Evolutionary conservation across 1,140 invertebrate species (phyloP).

Genomic region (Pissodes strobi): DNA sequence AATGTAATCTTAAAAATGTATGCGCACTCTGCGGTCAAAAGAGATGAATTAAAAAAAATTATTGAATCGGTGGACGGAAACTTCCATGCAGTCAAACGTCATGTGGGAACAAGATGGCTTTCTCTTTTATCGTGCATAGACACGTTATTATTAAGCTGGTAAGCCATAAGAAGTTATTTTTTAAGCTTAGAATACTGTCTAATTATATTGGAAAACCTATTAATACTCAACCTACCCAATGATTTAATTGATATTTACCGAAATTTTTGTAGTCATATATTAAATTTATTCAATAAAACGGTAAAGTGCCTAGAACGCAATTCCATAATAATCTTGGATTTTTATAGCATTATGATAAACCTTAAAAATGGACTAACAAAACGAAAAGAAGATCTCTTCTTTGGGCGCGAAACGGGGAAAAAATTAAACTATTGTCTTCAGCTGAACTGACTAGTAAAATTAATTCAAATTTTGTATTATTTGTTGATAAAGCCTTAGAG

Average conservation of each 20-base stretch:
- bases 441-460: neutral
- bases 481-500: conserved; percentile 1
- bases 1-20: conserved; percentile 43
- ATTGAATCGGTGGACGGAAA: conserved; percentile 40
- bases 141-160: conserved; percentile 42
- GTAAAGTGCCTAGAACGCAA: conserved; percentile 20
- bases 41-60: conserved; percentile 46
- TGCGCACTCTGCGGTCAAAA: conserved; percentile 32
- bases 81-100: conserved; percentile 36
- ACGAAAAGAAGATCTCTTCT: neutral
- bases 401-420: neutral
- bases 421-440: neutral
- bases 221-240: neutral
- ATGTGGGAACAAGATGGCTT: conserved; percentile 11
- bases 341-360: conserved; percentile 19
- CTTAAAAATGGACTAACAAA: conserved; percentile 1
- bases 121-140: conserved; percentile 35
- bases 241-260: conserved; percentile 10
- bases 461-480: neutral
- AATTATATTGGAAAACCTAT: conserved; percentile 18
- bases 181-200: conserved; percentile 10
- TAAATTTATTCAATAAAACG: conserved; percentile 8
- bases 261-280: conserved; percentile 7
- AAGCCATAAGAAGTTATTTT: conserved; percentile 41
- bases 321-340: conserved; percentile 26